phyloP scores from a whole-genome alignment of 1,140 invertebrate species.

The Vollenhovia emeryi region DNA sequence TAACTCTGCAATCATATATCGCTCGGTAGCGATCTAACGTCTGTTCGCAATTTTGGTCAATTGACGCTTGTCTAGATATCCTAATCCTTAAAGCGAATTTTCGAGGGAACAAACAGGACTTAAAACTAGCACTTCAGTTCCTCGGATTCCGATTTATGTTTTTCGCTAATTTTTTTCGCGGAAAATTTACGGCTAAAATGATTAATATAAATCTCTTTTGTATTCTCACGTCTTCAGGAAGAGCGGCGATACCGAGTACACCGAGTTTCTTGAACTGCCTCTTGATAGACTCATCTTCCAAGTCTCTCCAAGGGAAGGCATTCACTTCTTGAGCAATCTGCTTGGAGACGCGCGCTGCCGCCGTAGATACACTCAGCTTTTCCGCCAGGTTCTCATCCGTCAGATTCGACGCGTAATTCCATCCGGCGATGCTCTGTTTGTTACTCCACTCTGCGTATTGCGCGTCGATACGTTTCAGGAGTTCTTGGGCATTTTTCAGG shows the following conservation, averaged over 20 bases:
- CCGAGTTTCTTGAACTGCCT: conserved; percentile 89
- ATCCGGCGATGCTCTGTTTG: conserved; percentile 86
- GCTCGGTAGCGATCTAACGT: background rate
- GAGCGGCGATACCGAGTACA: conserved; percentile 89
- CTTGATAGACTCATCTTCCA: conserved; percentile 87
- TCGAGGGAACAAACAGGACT: background rate
- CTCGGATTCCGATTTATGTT: background rate
- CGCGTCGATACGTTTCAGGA: conserved; percentile 87
- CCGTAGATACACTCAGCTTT: conserved; percentile 83
- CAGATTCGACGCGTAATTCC: conserved; percentile 91
- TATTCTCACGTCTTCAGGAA: conserved; percentile 87
- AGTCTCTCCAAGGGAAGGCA: conserved; percentile 88
- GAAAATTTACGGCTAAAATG: background rate
- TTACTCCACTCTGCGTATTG: conserved; percentile 87
- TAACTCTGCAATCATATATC: conserved; percentile 81
- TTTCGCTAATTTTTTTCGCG: background rate
- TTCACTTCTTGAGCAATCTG: conserved; percentile 87
- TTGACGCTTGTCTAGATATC: background rate
- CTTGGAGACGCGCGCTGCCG: conserved; percentile 79
- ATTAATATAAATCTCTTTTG: background rate
- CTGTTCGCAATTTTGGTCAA: background rate
- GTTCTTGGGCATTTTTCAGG: conserved; percentile 84
- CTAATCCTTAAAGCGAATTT: background rate
- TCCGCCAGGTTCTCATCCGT: conserved; percentile 89
- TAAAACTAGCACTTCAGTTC: background rate